phyloP scores from a whole-genome alignment of 2,888 invertebrate species.

The Stenoptilia bipunctidactyla region DNA sequence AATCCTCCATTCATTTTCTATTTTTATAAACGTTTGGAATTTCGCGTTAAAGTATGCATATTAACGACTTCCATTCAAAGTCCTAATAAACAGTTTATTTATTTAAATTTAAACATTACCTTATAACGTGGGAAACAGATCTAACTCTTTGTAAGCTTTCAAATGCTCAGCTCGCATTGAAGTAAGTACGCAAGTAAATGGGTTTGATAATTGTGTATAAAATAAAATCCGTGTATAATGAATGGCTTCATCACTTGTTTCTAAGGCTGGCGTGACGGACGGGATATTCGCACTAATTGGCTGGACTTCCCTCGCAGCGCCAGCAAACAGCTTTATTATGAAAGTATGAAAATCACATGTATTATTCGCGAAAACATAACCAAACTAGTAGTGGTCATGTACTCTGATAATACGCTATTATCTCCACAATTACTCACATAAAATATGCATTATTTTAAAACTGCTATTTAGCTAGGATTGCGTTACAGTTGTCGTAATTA shows the following conservation, averaged over 20 bases:
- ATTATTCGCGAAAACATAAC: constrained; percentile 13
- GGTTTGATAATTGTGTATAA: constrained; percentile 20
- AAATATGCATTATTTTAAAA: neutral
- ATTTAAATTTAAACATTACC: constrained; percentile 25
- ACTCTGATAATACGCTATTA: neutral
- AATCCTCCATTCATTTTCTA: neutral
- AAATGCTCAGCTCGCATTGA: neutral
- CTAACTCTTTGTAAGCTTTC: neutral
- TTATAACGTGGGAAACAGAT: constrained; percentile 21
- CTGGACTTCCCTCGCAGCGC: constrained; percentile 26
- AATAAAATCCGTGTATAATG: constrained; percentile 4
- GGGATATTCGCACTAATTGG: constrained; percentile 32
- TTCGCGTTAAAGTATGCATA: constrained; percentile 9
- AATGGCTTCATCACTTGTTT: constrained; percentile 13
- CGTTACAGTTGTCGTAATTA: neutral
- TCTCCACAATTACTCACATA: neutral
- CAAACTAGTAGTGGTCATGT: neutral
- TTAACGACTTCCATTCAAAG: neutral
- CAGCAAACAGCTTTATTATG: constrained; percentile 23
- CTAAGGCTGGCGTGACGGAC: constrained; percentile 22
- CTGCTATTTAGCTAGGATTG: too few relatives aligned
- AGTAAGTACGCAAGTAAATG: too few relatives aligned
- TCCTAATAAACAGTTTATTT: constrained; percentile 9
- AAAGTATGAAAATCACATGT: constrained; percentile 26
- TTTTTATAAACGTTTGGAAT: constrained; percentile 4